These are phyloP conservation scores for Parus major DNA, from an alignment of 2,113 vertebrate genomes.

Conservation along the genomic window DNA sequence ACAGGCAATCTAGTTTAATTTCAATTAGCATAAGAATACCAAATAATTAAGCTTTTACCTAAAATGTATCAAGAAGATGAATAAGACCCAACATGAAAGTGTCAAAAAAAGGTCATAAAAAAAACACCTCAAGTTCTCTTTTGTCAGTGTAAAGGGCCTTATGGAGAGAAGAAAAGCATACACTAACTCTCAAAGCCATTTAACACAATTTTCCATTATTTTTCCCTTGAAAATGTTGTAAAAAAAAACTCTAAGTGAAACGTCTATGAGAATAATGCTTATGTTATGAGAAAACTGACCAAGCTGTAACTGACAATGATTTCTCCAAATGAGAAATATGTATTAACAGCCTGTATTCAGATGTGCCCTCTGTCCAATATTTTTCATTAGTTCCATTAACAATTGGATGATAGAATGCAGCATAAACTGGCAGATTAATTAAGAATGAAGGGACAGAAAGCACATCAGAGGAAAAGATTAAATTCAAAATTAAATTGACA, in stretches of 20 bases:
- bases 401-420: background rate
- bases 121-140: background rate
- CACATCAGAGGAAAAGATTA: background rate
- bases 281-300: background rate
- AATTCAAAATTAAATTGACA: conserved; percentile 6
- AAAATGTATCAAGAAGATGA: background rate
- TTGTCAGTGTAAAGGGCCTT: background rate
- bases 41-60: background rate
- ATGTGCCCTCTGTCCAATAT: background rate
- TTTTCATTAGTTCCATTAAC: background rate
- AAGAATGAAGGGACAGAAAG: background rate
- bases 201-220: background rate
- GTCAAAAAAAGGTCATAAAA: background rate
- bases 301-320: background rate
- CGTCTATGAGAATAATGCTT: background rate
- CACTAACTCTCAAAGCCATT: background rate
- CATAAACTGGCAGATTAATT: background rate
- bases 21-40: background rate
- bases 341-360: background rate
- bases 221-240: background rate
- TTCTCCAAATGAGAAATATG: background rate
- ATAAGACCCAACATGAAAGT: background rate
- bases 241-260: background rate
- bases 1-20: background rate
- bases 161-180: background rate